A percentile compares a stretch with the other conserved stretches of the same genome.
phyloP scores from a whole-genome alignment of 2,797 vertebrate genomes.

The Leptodactylus fallax region DNA sequence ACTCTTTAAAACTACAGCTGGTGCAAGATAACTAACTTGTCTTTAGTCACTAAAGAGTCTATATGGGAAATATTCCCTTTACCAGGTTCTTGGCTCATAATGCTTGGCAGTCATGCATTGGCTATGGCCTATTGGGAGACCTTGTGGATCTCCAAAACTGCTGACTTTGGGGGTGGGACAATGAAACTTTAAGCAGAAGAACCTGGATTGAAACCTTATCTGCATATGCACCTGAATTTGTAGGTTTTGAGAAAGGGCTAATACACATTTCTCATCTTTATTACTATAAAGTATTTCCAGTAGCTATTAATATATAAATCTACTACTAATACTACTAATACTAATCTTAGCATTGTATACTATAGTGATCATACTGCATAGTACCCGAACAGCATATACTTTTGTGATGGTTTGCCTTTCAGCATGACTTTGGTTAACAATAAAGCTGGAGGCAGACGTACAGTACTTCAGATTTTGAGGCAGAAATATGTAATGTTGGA shows the following conservation, averaged over 20 bases:
- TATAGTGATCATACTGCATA: neutral
- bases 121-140: neutral
- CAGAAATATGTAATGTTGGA: slow-evolving; percentile 13
- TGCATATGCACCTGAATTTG: no score
- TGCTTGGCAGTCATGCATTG: neutral
- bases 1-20: no score
- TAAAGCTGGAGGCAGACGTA: slow-evolving; percentile 1
- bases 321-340: no score
- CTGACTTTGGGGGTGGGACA: neutral
- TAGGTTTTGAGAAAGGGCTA: no score
- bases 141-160: neutral
- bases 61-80: neutral
- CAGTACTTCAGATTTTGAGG: neutral
- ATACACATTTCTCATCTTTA: no score
- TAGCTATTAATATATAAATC: no score
- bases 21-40: no score
- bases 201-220: no score
- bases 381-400: neutral
- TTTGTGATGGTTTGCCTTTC: slow-evolving; percentile 22
- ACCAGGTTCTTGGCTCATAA: no score
- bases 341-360: no score
- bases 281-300: no score
- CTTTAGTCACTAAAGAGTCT: neutral
- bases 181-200: no score
- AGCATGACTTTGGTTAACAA: neutral